Percentiles rank a stretch among this genome's conserved stretches.
Conservation (phyloP, 2,113 vertebrate genomes). For the Climacteris rufus region DNA sequence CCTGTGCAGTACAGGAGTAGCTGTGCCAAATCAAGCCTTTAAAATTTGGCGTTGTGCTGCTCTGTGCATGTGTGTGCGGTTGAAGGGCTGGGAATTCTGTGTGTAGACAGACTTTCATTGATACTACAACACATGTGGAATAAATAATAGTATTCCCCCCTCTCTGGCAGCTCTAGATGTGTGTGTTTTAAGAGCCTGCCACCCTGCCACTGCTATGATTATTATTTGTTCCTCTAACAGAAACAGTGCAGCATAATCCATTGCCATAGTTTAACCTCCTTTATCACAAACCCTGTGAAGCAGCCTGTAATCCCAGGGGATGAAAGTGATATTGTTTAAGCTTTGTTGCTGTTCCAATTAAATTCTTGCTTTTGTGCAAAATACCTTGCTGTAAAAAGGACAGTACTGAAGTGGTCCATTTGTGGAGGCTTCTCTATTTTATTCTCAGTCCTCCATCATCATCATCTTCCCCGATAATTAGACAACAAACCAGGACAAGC, state of each 20-base stretch:
- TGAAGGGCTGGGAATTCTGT: constrained; percentile 28
- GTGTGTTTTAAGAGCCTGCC: constrained; percentile 27
- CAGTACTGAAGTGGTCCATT: constrained; percentile 17
- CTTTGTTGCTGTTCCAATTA: constrained; percentile 48
- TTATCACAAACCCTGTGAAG: constrained; percentile 27
- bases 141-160: constrained; percentile 30
- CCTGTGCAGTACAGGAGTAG: neutral
- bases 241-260: constrained; percentile 35
- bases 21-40: constrained; percentile 18
- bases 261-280: constrained; percentile 57
- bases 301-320: constrained; percentile 41
- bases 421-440: constrained; percentile 13
- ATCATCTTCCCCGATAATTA: constrained; percentile 36
- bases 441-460: constrained; percentile 16
- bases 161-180: neutral
- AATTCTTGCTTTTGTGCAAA: constrained; percentile 42
- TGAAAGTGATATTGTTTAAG: constrained; percentile 36
- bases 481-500: constrained; percentile 17
- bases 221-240: constrained; percentile 42
- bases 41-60: constrained; percentile 4
- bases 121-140: constrained; percentile 42
- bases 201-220: constrained; percentile 36
- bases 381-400: constrained; percentile 22
- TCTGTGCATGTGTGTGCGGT: neutral
- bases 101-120: constrained; percentile 58